Conservation (phyloP, 2,797 vertebrate genomes). For the Acanthurus leucopareius region DNA sequence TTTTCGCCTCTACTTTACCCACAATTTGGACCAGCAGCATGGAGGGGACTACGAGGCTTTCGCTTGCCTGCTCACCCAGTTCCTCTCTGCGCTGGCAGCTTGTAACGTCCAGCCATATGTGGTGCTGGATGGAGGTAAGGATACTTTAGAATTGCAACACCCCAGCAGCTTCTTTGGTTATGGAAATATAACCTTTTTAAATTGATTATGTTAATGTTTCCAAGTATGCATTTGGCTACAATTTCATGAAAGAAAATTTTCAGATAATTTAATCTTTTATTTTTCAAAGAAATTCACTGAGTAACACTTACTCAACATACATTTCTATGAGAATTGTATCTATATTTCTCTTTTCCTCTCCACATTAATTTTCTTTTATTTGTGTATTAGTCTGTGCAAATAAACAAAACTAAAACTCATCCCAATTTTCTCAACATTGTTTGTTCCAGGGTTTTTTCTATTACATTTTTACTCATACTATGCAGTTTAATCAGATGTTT, state of each 20-base stretch:
- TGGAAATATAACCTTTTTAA: background rate
- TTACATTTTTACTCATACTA: background rate
- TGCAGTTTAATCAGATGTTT: background rate
- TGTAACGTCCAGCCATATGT: conserved; percentile 91
- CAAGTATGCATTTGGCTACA: no score
- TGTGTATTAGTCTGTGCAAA: background rate
- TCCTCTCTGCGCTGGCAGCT: conserved; percentile 86
- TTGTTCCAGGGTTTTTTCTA: no score
- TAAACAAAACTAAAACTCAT: background rate
- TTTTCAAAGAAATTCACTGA: background rate
- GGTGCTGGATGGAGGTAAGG: conserved; percentile 91
- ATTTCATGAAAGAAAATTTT: background rate
- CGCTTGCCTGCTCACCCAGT: conserved; percentile 78
- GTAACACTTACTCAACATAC: no score
- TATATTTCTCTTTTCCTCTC: background rate
- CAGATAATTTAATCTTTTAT: background rate
- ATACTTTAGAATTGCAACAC: background rate
- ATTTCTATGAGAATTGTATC: background rate
- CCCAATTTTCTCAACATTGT: background rate
- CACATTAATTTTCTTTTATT: background rate
- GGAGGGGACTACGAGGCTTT: conserved; percentile 94
- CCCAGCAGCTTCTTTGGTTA: background rate
- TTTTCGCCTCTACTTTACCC: conserved; percentile 89
- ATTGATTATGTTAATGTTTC: background rate
- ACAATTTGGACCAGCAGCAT: conserved; percentile 85